Conservation (phyloP, 2,113 vertebrate species). For the Lanius ludovicianus region DNA sequence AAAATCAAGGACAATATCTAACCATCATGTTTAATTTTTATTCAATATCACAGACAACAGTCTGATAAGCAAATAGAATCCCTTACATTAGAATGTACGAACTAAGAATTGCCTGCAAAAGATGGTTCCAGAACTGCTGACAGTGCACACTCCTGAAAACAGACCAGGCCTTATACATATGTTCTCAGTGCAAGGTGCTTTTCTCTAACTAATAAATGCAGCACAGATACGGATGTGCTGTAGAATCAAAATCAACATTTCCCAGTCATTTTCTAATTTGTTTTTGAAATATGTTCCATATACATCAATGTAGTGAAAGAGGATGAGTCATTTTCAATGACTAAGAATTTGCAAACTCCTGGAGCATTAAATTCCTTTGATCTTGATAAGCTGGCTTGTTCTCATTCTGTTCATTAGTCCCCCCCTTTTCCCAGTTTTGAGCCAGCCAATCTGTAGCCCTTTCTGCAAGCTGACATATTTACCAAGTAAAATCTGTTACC, state of each 20-base stretch:
- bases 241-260: background rate
- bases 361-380: conserved; percentile 30
- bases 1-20: background rate
- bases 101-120: background rate
- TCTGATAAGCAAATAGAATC: background rate
- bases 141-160: background rate
- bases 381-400: conserved; percentile 11
- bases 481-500: conserved; percentile 40
- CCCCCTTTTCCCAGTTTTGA: conserved; percentile 46
- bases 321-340: conserved; percentile 32
- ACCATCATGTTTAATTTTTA: background rate
- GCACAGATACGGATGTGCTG: background rate
- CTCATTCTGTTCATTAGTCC: conserved; percentile 14
- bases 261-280: background rate
- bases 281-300: background rate
- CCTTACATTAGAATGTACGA: background rate
- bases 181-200: background rate
- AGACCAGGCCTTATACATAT: background rate
- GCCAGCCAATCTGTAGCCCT: conserved; percentile 36
- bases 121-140: background rate
- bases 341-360: conserved; percentile 30
- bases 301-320: background rate
- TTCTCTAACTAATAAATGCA: background rate
- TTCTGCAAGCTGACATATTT: conserved; percentile 47
- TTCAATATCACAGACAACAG: background rate